Conservation (phyloP, 2,113 vertebrate species). For the Sinocyclocheilus rhinocerous region DNA sequence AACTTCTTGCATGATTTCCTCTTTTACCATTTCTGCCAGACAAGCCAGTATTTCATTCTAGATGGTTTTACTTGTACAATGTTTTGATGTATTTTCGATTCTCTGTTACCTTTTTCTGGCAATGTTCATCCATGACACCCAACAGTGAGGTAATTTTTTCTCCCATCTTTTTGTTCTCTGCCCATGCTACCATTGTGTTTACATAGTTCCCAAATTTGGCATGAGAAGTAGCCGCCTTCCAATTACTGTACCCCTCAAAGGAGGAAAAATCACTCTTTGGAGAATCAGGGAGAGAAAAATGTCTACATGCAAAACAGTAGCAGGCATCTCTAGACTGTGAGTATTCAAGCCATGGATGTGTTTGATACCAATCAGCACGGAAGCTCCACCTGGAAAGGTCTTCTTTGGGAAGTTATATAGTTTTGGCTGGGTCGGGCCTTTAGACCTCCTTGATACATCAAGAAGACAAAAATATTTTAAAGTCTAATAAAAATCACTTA, state of each 20-base stretch:
- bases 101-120: constrained; percentile 33
- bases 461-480: too few species aligned
- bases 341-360: constrained; percentile 42
- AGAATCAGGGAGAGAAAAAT: constrained; percentile 48
- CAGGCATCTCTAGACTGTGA: constrained; percentile 36
- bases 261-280: constrained; percentile 47
- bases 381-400: neutral
- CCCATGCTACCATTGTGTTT: constrained; percentile 47
- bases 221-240: constrained; percentile 44
- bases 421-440: too few species aligned
- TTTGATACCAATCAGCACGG: constrained; percentile 43
- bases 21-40: constrained; percentile 40
- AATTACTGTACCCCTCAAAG: constrained; percentile 36
- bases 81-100: constrained; percentile 46
- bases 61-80: constrained; percentile 43
- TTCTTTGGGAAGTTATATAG: too few species aligned
- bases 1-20: constrained; percentile 41
- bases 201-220: constrained; percentile 48
- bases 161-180: constrained; percentile 26
- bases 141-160: constrained; percentile 34
- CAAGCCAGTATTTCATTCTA: constrained; percentile 32
- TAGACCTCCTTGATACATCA: too few species aligned
- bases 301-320: constrained; percentile 49
- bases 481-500: too few species aligned
- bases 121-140: neutral